Conservation (phyloP, 2,888 invertebrate species). For the Coleophora flavipennella region DNA sequence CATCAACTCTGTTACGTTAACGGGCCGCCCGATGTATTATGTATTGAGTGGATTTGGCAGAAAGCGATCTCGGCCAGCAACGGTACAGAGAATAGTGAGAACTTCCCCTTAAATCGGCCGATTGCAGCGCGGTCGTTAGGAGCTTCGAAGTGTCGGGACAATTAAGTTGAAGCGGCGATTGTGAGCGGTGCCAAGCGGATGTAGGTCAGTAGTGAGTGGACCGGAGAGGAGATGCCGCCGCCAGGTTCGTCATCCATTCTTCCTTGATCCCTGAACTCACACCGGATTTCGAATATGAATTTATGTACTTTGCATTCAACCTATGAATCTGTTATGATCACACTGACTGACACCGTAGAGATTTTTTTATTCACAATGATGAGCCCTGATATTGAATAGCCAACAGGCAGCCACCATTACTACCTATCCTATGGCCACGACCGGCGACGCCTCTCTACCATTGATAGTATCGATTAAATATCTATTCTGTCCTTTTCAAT, state of each 20-base stretch:
- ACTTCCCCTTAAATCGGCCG: conserved; percentile 62
- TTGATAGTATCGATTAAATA: too few relatives aligned
- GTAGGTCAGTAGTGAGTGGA: conserved; percentile 68
- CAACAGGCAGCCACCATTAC: too few relatives aligned
- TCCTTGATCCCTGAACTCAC: neutral
- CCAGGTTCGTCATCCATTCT: conserved; percentile 20
- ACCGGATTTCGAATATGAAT: neutral
- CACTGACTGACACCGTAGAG: too few relatives aligned
- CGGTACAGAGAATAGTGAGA: conserved; percentile 36
- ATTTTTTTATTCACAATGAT: too few relatives aligned
- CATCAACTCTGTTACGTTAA: conserved; percentile 40
- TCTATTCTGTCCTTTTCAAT: too few relatives aligned
- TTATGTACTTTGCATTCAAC: too few relatives aligned
- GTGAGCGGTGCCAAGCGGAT: conserved; percentile 70
- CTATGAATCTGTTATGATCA: too few relatives aligned
- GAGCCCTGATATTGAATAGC: too few relatives aligned
- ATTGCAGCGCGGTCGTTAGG: conserved; percentile 69
- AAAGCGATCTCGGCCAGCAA: conserved; percentile 21
- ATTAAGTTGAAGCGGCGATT: conserved; percentile 72
- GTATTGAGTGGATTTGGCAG: conserved; percentile 36
- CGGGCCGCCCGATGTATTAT: conserved; percentile 27
- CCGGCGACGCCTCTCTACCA: too few relatives aligned
- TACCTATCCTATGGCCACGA: too few relatives aligned
- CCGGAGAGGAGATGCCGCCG: conserved; percentile 46
- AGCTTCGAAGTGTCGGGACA: conserved; percentile 67